Percentiles rank a stretch among this genome's conserved stretches.
Evolutionary conservation across 2,113 vertebrate species (phyloP).

Genomic region (Gorilla gorilla): DNA sequence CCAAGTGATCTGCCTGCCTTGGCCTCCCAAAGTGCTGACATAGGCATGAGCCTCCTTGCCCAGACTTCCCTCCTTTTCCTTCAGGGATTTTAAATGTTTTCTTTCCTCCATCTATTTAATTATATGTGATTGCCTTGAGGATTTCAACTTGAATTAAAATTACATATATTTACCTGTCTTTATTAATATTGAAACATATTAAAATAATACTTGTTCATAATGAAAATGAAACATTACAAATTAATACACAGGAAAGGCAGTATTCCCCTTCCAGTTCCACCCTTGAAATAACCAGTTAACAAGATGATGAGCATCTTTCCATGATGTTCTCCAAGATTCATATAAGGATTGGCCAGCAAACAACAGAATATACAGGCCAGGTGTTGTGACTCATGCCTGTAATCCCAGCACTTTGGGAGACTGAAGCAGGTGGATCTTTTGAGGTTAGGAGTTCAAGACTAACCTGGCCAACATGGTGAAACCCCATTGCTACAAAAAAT

Average conservation of each 20-base stretch:
- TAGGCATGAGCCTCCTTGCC: accelerated
- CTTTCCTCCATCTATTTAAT: background rate
- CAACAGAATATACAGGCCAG: background rate
- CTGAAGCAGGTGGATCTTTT: no score
- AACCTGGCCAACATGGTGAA: no score
- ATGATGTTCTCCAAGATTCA: background rate
- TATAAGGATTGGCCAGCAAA: background rate
- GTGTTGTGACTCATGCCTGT: accelerated
- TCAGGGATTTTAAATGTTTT: background rate
- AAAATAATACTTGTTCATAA: no score
- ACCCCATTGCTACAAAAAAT: accelerated
- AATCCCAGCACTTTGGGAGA: no score
- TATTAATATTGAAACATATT: no score
- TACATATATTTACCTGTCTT: background rate
- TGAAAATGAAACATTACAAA: no score
- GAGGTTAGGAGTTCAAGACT: no score
- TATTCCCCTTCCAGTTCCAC: no score
- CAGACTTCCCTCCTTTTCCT: background rate
- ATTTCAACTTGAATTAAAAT: background rate
- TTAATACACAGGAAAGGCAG: no score
- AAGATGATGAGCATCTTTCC: background rate
- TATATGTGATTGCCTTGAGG: background rate
- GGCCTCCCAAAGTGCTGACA: no score
- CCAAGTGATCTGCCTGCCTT: accelerated
- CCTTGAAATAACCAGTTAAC: no score